These are phyloP conservation scores for Monomorium pharaonis DNA, from an alignment of 1,140 invertebrate genomes.

Conservation along the genomic window DNA sequence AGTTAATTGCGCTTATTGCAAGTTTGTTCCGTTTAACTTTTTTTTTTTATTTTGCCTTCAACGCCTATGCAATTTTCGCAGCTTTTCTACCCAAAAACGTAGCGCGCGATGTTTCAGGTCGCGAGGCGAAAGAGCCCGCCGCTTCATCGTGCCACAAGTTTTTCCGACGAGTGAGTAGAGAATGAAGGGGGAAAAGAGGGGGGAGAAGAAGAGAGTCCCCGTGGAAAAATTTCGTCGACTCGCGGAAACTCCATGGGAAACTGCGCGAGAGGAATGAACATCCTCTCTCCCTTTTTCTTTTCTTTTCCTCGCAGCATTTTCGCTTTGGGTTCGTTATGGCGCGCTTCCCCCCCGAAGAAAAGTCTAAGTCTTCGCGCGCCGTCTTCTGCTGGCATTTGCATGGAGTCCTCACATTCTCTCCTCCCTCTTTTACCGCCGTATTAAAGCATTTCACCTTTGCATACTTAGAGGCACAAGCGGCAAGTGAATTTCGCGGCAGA, in stretches of 20 bases:
- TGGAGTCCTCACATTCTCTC: not conserved
- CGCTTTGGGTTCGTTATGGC: constrained; percentile 8
- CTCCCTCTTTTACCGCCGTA: not conserved
- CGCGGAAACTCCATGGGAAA: not conserved
- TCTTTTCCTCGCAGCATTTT: not conserved
- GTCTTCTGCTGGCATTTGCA: constrained; percentile 35
- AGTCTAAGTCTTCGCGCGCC: constrained; percentile 28
- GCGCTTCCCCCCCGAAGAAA: not conserved
- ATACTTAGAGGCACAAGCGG: not conserved
- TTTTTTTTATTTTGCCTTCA: not conserved
- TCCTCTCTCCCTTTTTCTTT: not conserved
- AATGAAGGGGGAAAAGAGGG: not conserved
- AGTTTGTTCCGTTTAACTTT: not conserved
- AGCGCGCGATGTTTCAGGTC: constrained; percentile 3
- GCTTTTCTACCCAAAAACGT: not conserved
- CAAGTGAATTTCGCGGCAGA: not conserved
- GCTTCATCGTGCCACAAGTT: constrained; percentile 3
- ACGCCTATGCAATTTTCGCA: not conserved
- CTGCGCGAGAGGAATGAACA: constrained; percentile 23
- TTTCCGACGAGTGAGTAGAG: constrained; percentile 7
- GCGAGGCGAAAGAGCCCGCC: not conserved
- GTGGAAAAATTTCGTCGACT: constrained; percentile 47
- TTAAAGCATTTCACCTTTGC: constrained; percentile 36
- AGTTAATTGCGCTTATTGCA: constrained; percentile 25
- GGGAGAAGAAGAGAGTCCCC: not conserved